A percentile compares a stretch with the other conserved stretches of the same genome.
Conservation (phyloP, 2,113 vertebrate species). For the Salvator merianae region DNA sequence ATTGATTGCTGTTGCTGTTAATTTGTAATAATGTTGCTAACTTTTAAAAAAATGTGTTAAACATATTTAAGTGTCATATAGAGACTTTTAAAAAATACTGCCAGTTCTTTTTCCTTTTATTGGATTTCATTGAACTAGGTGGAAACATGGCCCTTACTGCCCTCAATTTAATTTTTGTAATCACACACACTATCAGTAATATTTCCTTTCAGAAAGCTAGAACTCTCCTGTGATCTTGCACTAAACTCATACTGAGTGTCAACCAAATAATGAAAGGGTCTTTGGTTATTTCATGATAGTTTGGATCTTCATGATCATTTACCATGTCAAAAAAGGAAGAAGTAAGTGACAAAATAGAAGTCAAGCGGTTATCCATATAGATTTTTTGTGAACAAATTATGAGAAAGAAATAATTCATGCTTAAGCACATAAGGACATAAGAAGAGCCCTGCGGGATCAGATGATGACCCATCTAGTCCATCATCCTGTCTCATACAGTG, state of each 20-base stretch:
- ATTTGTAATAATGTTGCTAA: background rate
- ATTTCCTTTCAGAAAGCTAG: background rate
- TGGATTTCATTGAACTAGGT: background rate
- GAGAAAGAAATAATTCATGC: no score
- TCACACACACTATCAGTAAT: background rate
- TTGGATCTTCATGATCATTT: no score
- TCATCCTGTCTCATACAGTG: no score
- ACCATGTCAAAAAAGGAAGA: no score
- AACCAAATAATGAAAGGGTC: background rate
- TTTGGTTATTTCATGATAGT: no score
- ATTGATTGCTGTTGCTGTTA: background rate
- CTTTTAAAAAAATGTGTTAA: conserved; percentile 25
- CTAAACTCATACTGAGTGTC: background rate
- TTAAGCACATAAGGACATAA: no score
- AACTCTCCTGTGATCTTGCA: background rate
- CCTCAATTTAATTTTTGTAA: background rate
- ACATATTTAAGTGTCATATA: background rate
- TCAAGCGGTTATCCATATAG: no score
- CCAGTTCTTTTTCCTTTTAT: background rate
- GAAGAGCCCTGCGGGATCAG: no score
- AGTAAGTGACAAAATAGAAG: no score
- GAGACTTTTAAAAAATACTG: background rate
- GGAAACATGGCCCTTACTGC: background rate
- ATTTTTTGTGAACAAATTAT: no score
- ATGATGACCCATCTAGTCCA: no score